Evolutionary conservation across 2,888 invertebrate species (phyloP).

Genomic region (Scelioninae gen. 1): DNA sequence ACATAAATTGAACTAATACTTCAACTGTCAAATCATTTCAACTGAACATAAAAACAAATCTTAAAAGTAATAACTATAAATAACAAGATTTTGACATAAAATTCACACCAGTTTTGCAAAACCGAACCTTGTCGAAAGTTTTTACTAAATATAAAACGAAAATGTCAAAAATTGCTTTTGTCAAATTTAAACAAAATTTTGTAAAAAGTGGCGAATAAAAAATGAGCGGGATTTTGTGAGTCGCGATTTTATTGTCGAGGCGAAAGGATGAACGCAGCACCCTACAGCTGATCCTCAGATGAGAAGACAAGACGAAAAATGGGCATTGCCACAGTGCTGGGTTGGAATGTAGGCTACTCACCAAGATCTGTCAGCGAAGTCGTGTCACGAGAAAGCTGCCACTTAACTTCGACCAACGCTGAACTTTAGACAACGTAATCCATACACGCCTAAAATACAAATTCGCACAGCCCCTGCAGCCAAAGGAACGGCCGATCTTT

Average conservation of each 20-base stretch:
- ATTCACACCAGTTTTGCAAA: too few species aligned
- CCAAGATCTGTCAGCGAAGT: constrained; percentile 69
- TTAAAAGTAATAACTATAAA: too few species aligned
- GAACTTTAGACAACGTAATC: too few species aligned
- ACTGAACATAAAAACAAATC: too few species aligned
- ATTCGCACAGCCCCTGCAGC: constrained; percentile 7
- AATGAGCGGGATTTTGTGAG: constrained; percentile 68
- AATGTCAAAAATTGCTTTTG: background rate
- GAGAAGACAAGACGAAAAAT: constrained; percentile 15
- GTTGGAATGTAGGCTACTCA: constrained; percentile 71
- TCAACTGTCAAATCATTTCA: too few species aligned
- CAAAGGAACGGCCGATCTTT: constrained; percentile 75
- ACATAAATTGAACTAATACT: too few species aligned
- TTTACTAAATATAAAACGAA: background rate
- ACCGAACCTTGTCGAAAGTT: too few species aligned
- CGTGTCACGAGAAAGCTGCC: constrained; percentile 32
- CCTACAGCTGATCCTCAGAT: constrained; percentile 73
- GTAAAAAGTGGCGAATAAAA: too few species aligned
- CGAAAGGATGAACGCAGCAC: constrained; percentile 65
- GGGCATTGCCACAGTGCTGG: too few species aligned
- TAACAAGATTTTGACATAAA: too few species aligned
- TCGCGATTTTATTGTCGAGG: constrained; percentile 56
- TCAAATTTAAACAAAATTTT: too few species aligned
- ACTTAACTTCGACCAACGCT: too few species aligned
- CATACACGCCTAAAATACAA: constrained; percentile 43